Percentiles rank a stretch among this genome's conserved stretches.
phyloP scores from a whole-genome alignment of 2,797 vertebrate species.

The Channallabes apus region DNA sequence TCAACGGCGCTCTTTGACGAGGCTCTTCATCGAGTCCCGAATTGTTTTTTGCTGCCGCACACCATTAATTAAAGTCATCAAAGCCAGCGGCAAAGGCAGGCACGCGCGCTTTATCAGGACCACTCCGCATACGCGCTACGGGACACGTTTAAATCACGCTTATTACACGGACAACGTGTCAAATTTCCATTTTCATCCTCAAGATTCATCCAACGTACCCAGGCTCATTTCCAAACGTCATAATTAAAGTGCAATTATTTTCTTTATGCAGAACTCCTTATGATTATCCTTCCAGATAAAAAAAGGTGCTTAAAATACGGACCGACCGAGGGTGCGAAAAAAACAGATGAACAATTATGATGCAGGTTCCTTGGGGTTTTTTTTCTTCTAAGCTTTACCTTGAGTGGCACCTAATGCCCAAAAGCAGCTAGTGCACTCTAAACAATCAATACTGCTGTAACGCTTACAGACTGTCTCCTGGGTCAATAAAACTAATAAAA shows the following conservation, averaged over 20 bases:
- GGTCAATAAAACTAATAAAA: constrained; percentile 32
- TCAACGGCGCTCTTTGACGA: constrained; percentile 52
- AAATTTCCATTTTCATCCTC: not conserved
- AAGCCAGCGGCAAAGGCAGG: constrained; percentile 30
- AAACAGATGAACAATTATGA: not conserved
- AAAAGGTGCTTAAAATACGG: not conserved
- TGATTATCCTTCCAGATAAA: not conserved
- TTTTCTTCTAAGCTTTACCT: constrained; percentile 35
- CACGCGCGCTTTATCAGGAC: constrained; percentile 28
- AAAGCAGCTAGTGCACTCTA: constrained; percentile 24
- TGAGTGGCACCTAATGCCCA: constrained; percentile 53
- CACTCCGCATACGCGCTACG: constrained; percentile 8
- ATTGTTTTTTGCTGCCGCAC: constrained; percentile 34
- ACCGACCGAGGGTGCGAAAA: not conserved
- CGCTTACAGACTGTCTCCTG: not conserved
- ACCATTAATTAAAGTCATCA: constrained; percentile 55
- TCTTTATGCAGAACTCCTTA: not conserved
- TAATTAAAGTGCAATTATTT: not conserved
- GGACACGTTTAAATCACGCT: not conserved
- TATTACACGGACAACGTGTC: constrained; percentile 1
- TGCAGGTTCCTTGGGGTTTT: too few relatives aligned
- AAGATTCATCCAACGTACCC: not conserved
- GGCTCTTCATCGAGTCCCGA: constrained; percentile 39
- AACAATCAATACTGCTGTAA: constrained; percentile 6
- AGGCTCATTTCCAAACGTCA: too few relatives aligned